Evolutionary conservation across 2,113 vertebrate species (phyloP).

Genomic region (Forbesichthys papilliferus): DNA sequence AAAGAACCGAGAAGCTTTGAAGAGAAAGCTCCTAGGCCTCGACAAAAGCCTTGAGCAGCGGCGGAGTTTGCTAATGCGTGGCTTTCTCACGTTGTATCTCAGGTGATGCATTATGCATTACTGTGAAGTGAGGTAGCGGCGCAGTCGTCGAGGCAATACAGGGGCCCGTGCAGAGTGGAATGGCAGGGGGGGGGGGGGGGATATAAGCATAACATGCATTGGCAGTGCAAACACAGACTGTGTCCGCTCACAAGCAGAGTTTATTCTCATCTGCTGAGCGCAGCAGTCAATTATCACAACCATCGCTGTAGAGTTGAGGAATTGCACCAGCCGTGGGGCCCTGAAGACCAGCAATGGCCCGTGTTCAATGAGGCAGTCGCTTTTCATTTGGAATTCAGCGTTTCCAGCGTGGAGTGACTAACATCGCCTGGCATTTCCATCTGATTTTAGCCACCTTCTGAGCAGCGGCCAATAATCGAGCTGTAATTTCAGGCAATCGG

Average conservation of each 20-base stretch:
- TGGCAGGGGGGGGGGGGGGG: conserved; percentile 2
- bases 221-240: background rate
- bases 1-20: conserved; percentile 30
- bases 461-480: conserved; percentile 1
- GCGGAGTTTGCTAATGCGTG: conserved; percentile 18
- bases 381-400: conserved; percentile 31
- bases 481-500: background rate
- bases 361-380: conserved; percentile 25
- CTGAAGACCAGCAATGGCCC: conserved; percentile 17
- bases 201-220: conserved; percentile 33
- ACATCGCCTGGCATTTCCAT: conserved; percentile 26
- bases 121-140: conserved; percentile 2
- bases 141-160: background rate
- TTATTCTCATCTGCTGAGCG: conserved; percentile 53
- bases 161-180: conserved; percentile 14
- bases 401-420: conserved; percentile 19
- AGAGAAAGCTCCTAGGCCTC: conserved; percentile 21
- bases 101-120: conserved; percentile 14
- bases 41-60: conserved; percentile 3
- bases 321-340: conserved; percentile 15
- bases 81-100: background rate
- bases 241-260: conserved; percentile 5
- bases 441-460: background rate
- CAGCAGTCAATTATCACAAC: conserved; percentile 60
- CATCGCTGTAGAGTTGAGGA: conserved; percentile 45